These are phyloP conservation scores for Temnothorax unifasciatus DNA, from an alignment of 2,888 invertebrate genomes.

Conservation along the genomic window DNA sequence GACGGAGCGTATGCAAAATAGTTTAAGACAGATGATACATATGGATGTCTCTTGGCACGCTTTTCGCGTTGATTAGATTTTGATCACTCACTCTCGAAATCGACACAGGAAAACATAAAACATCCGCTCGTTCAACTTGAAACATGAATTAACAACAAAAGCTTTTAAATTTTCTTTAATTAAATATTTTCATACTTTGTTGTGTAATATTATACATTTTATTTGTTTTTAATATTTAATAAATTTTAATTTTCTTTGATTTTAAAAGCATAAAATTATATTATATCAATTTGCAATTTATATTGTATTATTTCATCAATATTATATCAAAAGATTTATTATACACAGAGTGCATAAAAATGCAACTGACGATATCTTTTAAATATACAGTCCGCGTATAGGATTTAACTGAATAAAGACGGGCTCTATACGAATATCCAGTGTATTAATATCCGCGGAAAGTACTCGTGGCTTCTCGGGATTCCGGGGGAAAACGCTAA, in stretches of 20 bases:
- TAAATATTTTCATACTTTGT: conserved; percentile 2
- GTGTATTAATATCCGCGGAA: conserved; percentile 21
- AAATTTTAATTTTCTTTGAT: neutral
- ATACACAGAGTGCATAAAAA: neutral
- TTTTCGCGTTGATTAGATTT: conserved; percentile 59
- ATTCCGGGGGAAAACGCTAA: conserved; percentile 11
- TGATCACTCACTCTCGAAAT: conserved; percentile 70
- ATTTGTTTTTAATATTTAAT: neutral
- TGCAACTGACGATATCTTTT: neutral
- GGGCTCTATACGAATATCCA: neutral
- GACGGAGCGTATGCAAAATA: conserved; percentile 29
- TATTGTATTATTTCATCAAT: neutral
- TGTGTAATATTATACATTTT: neutral
- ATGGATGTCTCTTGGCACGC: conserved; percentile 16
- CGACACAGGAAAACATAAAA: conserved; percentile 43
- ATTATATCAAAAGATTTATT: conserved; percentile 11
- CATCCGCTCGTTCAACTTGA: neutral
- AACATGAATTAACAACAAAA: neutral
- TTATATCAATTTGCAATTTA: conserved; percentile 5
- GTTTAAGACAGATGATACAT: conserved; percentile 46
- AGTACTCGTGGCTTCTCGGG: conserved; percentile 26
- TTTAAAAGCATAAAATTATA: neutral
- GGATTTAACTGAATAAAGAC: neutral
- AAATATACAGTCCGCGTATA: neutral
- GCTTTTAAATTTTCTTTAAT: neutral